Base-by-base conservation (phyloP, 2,888 invertebrate genomes). In the Dryomyza anilis region DNA sequence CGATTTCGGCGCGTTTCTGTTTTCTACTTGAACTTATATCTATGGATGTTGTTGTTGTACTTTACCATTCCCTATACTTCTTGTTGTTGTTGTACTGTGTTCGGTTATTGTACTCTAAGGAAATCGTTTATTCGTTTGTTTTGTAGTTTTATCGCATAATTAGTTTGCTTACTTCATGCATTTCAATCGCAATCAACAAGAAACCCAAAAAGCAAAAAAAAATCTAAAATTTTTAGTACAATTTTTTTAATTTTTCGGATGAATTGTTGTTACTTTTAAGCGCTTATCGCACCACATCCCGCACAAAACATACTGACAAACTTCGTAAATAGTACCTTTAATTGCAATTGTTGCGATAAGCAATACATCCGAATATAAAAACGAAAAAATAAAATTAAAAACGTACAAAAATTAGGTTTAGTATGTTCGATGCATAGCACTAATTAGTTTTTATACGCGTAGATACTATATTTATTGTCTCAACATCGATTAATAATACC, bases 1-100 rank as follows among this genome's bases (percentile, higher is more conserved):
- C 78, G 77, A 77, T 76, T 78, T 73, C 70, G 70, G 72, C 66
- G 19, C 14, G 27, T 21, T 59, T 59, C 50, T 19, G 16, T 29
- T 45, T 58, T 45, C 14, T 36, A 33, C 25, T n/a, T 3, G 21
- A 8, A 36, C 33, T 45, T 50, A 29, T 59, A 30, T 56, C 36
- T n/a, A 16, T 39, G 36, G 27, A 19, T 29, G 7, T 12, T 55
- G 33, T 29, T 60, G 19, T 33, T 33, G 43, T 64, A 16, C 12
- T 53, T 16, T 30, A n/a, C 3, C 33, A 33, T 33, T 33, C 12
- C 7, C 12, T 33, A 12, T 33, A 14, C 3, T 39, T 39, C 4
- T 63, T 63, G 46, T 43, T 21, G 14, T 7, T 57, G 43, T 57
- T 57, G 57, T n/a, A n/a, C n/a, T n/a, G n/a, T n/a, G n/a, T n/a